phyloP scores from a whole-genome alignment of 2,888 invertebrate species.

The Lochmaea crataegi region DNA sequence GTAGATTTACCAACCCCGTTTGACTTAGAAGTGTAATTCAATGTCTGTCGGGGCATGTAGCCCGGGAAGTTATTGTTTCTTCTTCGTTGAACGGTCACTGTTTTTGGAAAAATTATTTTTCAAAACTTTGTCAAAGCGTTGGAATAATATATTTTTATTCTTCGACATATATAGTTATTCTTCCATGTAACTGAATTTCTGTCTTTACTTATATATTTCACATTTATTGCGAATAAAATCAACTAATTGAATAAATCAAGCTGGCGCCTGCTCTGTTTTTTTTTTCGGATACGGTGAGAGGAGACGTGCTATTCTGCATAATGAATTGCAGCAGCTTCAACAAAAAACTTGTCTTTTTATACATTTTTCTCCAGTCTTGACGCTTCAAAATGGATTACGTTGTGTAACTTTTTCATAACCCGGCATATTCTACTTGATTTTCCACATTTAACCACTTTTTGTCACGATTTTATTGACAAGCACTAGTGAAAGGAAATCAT shows the following conservation, averaged over 20 bases:
- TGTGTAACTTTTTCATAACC: conserved; percentile 36
- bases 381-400: conserved; percentile 38
- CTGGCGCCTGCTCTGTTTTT: neutral
- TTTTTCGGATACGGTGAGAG: conserved; percentile 15
- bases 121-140: too few relatives aligned
- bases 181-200: too few relatives aligned
- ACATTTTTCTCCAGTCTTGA: conserved; percentile 24
- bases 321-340: conserved; percentile 40
- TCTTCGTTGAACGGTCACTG: too few relatives aligned
- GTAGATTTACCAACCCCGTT: too few relatives aligned
- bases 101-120: too few relatives aligned
- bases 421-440: conserved; percentile 29
- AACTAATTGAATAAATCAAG: conserved; percentile 2
- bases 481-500: neutral
- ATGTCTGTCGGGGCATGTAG: too few relatives aligned
- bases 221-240: too few relatives aligned
- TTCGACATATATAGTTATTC: too few relatives aligned
- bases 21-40: too few relatives aligned
- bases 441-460: conserved; percentile 18
- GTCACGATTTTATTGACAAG: neutral
- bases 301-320: conserved; percentile 40
- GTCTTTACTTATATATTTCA: too few relatives aligned
- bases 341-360: conserved; percentile 28
- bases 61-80: too few relatives aligned
- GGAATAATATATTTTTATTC: too few relatives aligned